A percentile compares a stretch with the other conserved stretches of the same genome.
Conservation (phyloP, 1,140 invertebrate genomes). For the Diorhabda sublineata region DNA sequence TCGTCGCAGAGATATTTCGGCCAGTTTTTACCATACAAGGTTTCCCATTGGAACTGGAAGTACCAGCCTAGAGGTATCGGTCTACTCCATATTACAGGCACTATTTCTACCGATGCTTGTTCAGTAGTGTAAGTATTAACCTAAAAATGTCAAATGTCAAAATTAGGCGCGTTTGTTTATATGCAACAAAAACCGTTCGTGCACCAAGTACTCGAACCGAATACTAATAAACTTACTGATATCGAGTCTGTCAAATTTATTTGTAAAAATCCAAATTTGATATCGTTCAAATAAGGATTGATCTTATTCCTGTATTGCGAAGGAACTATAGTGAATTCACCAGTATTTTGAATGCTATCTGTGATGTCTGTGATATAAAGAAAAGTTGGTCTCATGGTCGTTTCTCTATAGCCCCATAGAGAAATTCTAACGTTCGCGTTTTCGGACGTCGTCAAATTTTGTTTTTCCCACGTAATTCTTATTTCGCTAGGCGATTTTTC, state of each 20-base stretch:
- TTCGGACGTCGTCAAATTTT: conserved; percentile 78
- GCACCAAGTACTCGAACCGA: background rate
- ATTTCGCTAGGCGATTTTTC: conserved; percentile 67
- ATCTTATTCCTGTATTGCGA: conserved; percentile 59
- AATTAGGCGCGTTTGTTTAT: background rate
- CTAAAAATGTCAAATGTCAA: conserved; percentile 3
- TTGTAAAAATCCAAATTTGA: conserved; percentile 85
- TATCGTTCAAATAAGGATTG: conserved; percentile 63
- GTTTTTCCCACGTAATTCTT: conserved; percentile 73
- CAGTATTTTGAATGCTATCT: conserved; percentile 37
- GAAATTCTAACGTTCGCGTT: conserved; percentile 74
- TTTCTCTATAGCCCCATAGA: conserved; percentile 82
- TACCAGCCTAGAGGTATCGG: conserved; percentile 92
- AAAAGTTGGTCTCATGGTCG: conserved; percentile 66
- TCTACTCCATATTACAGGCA: conserved; percentile 82
- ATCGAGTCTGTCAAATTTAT: conserved; percentile 82
- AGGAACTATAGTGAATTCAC: conserved; percentile 41
- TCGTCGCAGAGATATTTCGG: conserved; percentile 75
- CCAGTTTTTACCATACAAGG: conserved; percentile 73
- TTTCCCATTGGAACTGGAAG: conserved; percentile 82
- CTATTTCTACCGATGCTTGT: conserved; percentile 53
- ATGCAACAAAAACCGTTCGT: background rate
- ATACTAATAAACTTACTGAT: conserved; percentile 44
- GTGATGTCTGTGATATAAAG: conserved; percentile 53
- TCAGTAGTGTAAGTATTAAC: conserved; percentile 14